Evolutionary conservation across 2,888 invertebrate genomes (phyloP), one percentile per base, ranked within the genome.

Genomic region (Euplagia quadripunctaria): DNA sequence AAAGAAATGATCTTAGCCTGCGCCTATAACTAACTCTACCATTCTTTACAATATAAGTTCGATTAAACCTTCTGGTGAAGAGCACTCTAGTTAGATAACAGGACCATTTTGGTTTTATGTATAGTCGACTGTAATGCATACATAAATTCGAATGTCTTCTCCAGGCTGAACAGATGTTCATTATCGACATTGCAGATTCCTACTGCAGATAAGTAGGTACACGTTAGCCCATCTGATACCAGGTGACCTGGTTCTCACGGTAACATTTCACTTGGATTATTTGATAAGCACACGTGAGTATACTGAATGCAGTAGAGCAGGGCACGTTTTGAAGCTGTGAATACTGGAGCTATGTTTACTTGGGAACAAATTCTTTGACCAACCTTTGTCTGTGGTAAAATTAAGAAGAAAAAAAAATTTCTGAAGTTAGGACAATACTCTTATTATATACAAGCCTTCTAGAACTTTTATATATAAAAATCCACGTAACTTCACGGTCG

Each of bases 181-280:
- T 17, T 51, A 67, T 52, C n/a, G 42, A n/a, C 7, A 68, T 68
- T 41, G 31, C 46, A 70, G 42, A 55, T 72, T 7, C 20, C 16
- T 41, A 71, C 16, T 46, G 9, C 16, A 58, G 64, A 69, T 66
- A 68, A 66, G 51, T 31, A 20, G 52, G 64, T 64, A 66, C 16
- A 52, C 55, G 55, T 58, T 63, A 73, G 61, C 51, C 63, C 65
- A 70, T 70, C 61, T 67, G 46, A 71, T 71, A 68, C 46, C 31
- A 49, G 43, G 41, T 68, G 70, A 68, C 70, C 70, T 31, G 70
- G 49, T 74, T 71, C 74, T 20, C 74, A 74, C 70, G 63, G 41
- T 49, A 46, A 63, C n/a, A 65, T 66, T 20, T 42, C n/a, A 55
- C 68, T 74, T 70, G 70, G 70, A 69, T 61, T 75, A 70, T 75